phyloP scores from a whole-genome alignment of 2,113 vertebrate species.

The Xenus cinereus region DNA sequence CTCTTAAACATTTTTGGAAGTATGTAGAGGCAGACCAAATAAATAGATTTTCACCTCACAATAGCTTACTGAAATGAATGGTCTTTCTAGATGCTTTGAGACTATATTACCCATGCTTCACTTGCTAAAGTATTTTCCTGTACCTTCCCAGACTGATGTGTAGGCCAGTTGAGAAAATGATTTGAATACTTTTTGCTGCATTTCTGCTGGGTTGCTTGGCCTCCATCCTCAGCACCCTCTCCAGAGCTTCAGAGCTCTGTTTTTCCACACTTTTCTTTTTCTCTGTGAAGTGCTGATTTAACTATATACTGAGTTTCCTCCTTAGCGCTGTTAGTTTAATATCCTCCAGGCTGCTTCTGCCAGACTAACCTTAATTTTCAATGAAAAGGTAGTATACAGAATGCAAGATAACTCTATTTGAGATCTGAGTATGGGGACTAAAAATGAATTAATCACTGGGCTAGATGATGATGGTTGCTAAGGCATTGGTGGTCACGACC shows the following conservation, averaged over 20 bases:
- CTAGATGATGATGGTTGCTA: neutral
- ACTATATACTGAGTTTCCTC: neutral
- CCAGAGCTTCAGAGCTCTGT: neutral
- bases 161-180: neutral
- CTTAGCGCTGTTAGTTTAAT: neutral
- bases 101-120: neutral
- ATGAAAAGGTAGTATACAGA: neutral
- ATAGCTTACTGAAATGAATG: neutral
- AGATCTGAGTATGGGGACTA: neutral
- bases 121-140: neutral
- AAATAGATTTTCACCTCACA: neutral
- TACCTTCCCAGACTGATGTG: neutral
- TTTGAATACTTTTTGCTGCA: neutral
- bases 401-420: neutral
- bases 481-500: neutral
- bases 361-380: neutral
- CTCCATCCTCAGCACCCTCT: neutral
- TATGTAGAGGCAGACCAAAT: neutral
- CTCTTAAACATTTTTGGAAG: conserved; percentile 4
- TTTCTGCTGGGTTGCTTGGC: neutral
- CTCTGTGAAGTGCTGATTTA: neutral
- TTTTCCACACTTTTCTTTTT: neutral
- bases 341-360: neutral
- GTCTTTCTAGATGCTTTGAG: neutral
- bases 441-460: neutral